Evolutionary conservation across 2,888 invertebrate species (phyloP).

Genomic region (Drosophila longiperda): DNA sequence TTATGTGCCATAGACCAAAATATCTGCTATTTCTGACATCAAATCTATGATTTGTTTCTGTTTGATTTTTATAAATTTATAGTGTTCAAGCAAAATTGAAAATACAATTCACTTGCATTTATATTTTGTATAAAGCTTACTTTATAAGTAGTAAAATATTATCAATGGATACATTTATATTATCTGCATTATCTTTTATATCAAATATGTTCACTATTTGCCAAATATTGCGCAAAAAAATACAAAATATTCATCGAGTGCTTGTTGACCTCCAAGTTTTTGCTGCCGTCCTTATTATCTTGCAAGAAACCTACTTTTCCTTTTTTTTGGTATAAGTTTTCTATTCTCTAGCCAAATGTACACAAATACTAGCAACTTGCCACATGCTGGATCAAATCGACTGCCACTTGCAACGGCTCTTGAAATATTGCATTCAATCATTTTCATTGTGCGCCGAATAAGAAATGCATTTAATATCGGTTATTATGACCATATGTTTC

Average conservation of each 20-base stretch:
- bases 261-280: neutral
- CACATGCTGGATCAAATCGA: constrained; percentile 30
- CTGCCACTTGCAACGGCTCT: constrained; percentile 26
- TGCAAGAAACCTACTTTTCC: neutral
- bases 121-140: neutral
- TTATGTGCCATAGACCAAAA: neutral
- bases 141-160: neutral
- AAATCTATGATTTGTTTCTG: neutral
- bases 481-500: constrained; percentile 53
- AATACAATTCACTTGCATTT: neutral
- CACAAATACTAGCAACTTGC: constrained; percentile 49
- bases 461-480: constrained; percentile 71
- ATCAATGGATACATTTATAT: neutral
- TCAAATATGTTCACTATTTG: neutral
- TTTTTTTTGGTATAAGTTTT: neutral
- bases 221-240: neutral
- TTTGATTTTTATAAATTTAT: neutral
- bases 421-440: constrained; percentile 64
- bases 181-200: neutral
- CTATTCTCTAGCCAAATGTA: neutral
- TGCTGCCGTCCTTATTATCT: neutral
- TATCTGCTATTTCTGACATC: neutral
- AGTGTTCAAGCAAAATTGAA: neutral
- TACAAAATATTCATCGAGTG: neutral
- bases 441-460: constrained; percentile 58